Base-by-base conservation (phyloP, 2,113 vertebrate genomes). In the Sula dactylatra region DNA sequence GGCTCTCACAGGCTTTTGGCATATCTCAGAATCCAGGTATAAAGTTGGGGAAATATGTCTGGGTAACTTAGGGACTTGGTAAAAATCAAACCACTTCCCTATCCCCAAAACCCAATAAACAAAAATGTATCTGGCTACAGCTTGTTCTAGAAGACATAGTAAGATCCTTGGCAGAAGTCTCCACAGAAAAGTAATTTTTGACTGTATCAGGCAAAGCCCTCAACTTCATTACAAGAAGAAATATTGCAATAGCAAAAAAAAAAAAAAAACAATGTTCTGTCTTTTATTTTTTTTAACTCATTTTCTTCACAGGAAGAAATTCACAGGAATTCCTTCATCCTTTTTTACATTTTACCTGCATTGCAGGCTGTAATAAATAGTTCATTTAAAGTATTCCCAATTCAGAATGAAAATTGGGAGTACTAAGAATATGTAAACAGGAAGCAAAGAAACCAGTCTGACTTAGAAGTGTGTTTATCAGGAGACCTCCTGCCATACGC, bases 261-360 rank as follows among this genome's bases (percentile, higher is more conserved):
- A 38, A 38, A 64, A 45, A 91, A 86, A 16, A 67, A 77, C 18
- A 70, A 61, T 52, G 44, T 82, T 56, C 58, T 50, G 20, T 29
- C 16, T 61, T 66, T 44, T 42, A 24, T 50, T 47, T 83, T 59
- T 92, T 45, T 0, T 4, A 86, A 72, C 76, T 76, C 1, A 16
- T 79, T 82, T 97, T 89, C 74, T 79, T 94, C 78, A 72, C 81
- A 92, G 56, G 77, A 92, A 93, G 88, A 94, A 79, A n/a, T n/a
- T n/a, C n/a, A n/a, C n/a, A n/a, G n/a, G n/a, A 86, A 92, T 76
- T 85, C 70, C 62, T 87, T 96, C 16, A 34, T n/a, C 62, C 29
- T 92, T 89, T 93, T n/a, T 69, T 54, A 76, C 20, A 59, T 58
- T 65, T 56, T 76, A 55, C 42, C 34, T 5, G 10, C 36, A 61